Conservation (phyloP, 23 tunicate genomes). For the Styela plicata region DNA sequence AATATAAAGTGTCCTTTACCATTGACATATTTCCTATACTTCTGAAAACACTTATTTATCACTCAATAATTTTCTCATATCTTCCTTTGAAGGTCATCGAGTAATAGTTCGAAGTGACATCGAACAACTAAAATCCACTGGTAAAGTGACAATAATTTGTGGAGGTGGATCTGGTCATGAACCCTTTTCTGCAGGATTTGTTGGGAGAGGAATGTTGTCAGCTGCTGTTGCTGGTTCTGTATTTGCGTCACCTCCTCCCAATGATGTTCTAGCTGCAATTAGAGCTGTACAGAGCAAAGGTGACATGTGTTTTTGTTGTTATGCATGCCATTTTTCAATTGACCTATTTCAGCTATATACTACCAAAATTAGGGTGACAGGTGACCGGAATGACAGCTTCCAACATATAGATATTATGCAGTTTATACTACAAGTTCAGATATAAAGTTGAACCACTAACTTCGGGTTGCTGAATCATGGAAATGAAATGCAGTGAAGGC, state of each 20-base stretch:
- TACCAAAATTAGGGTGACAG: no score
- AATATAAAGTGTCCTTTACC: not conserved
- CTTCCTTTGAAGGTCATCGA: constrained; percentile 46
- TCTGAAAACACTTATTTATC: not conserved
- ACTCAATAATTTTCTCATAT: not conserved
- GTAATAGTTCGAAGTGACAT: constrained; percentile 82
- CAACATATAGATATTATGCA: no score
- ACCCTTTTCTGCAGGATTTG: constrained; percentile 98
- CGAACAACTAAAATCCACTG: constrained; percentile 21
- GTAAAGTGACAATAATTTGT: constrained; percentile 56
- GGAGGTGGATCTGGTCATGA: constrained; percentile 99
- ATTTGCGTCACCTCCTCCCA: constrained; percentile 95
- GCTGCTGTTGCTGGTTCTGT: constrained; percentile 99
- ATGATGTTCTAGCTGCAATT: constrained; percentile 87
- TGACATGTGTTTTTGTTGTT: no score
- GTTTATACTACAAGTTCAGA: no score
- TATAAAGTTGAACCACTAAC: no score
- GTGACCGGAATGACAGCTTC: no score
- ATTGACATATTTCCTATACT: not conserved
- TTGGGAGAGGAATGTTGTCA: constrained; percentile 94
- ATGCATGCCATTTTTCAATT: no score
- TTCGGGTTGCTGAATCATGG: no score
- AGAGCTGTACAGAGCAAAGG: constrained; percentile 52
- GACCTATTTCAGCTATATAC: no score
- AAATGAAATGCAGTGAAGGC: no score